Conservation (phyloP, 1,140 invertebrate species). For the Cotesia glomerata region DNA sequence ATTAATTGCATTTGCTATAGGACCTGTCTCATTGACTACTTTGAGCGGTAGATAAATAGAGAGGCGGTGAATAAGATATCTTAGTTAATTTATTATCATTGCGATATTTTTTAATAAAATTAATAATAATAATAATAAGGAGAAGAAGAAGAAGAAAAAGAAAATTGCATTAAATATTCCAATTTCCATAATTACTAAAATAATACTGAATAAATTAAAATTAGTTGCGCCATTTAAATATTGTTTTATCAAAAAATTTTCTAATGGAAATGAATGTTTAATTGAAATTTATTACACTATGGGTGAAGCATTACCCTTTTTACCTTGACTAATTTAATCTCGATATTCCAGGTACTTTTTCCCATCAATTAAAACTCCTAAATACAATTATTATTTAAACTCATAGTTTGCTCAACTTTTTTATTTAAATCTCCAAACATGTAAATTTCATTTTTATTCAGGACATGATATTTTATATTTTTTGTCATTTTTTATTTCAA, state of each 20-base stretch:
- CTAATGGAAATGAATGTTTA: too few species aligned
- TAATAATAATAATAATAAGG: too few species aligned
- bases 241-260: too few species aligned
- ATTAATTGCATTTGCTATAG: neutral
- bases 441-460: neutral
- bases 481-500: neutral
- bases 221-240: too few species aligned
- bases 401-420: neutral
- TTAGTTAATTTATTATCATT: neutral
- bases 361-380: neutral
- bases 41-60: neutral
- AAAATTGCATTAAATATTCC: too few species aligned
- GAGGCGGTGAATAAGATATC: neutral
- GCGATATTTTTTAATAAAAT: neutral
- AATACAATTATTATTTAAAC: neutral
- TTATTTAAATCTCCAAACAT: neutral
- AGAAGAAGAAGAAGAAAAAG: too few species aligned
- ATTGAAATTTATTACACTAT: too few species aligned
- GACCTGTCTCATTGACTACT: neutral
- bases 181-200: too few species aligned
- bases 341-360: too few species aligned
- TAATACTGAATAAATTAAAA: too few species aligned
- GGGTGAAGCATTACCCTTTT: too few species aligned
- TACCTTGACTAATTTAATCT: neutral
- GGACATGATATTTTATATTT: neutral